Base-by-base conservation (phyloP, 1,140 invertebrate genomes). In the Pseudomyrmex concolor region DNA sequence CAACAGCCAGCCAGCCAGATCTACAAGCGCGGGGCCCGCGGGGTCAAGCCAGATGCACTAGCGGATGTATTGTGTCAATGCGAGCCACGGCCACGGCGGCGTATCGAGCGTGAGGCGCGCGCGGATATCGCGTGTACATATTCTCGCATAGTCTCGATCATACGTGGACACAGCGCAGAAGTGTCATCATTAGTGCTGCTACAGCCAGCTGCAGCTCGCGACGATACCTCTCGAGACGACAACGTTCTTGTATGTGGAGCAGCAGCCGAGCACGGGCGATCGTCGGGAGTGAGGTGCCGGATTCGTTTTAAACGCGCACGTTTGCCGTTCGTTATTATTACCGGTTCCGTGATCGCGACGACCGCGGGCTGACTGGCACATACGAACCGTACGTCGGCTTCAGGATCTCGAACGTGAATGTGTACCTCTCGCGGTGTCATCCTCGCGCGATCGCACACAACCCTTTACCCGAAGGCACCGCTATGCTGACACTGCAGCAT, bases 21-120 rank as follows among this genome's bases (percentile, higher is more conserved):
- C 22, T 77, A 86, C 84, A 72, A 45, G 7, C 57, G 72, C 72
- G 57, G 81, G 81, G 86, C 72, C 76, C 83, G 90, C 84, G 87
- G 90, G 89, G 83, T 91, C 90, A 90, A 80, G 34, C 34, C 34
- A 34, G 34, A 34, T 34, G 34, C 34, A 34, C 9, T 86, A 89
- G 82, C 85, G 86, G 88, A 90, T 89, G 91, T 92, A 92, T 91
- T 88, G 91, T 91, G 90, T 92, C 89, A 89, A 92, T 90, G 88
- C 86, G 85, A 89, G 76, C n/a, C 9, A 34, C 48, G 54, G 76
- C n/a, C 9, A 34, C 48, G 54, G 43, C 77, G 57, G 80, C 70
- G 67, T 82, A 72, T 85, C 77, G 82, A 88, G 64, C 63, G 74
- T 74, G 74, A 76, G 5, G 34, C 34, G 34, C 34, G 74, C 54